Evolutionary conservation across 2,797 vertebrate species (phyloP), one percentile per base, ranked within the genome.

Genomic region (Picus viridis): DNA sequence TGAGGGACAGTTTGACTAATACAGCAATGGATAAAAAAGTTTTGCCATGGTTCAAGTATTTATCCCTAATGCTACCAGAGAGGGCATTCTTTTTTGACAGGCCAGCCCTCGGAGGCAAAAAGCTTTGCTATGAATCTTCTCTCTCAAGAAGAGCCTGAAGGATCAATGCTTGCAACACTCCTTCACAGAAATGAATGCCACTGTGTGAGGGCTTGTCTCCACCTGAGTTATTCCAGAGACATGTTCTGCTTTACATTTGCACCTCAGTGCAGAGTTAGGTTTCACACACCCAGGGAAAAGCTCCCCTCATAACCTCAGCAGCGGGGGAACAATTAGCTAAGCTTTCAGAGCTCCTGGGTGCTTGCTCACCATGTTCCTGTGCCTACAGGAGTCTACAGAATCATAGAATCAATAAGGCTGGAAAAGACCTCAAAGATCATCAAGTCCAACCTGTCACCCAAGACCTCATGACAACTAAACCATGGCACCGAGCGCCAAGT

Each of bases 141-240:
- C 53, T 74, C 53, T 71, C 54, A 51, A 57, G 70, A 70, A 86
- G 77, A 80, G 71, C 90, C 92, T 78, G 78, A 56, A 81, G 94
- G 73, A 86, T 86, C 82, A 57, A 32, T 78, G 90, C 58, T 57
- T 43, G 32, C 39, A 88, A 90, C n/a, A 32, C 32, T 88, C 81
- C 84, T 80, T 88, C 92, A 83, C 43, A 63, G 78, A 94, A 95
- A 95, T 94, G 80, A 94, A 95, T 92, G 90, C 78, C 32, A 12
- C 78, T 32, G 11, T 41, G 58, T 65, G 26, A 81, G 62, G 78
- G 49, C 62, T 86, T 83, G 81, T 92, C 94, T 86, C 6, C 54
- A 56, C 23, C 34, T 49, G 74, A 94, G 22, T 90, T 90, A 89
- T 77, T 45, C 78, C 72, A 79, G 41, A 5, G 19, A 88, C 56